Evolutionary conservation across 2,888 invertebrate genomes (phyloP), one percentile per base, ranked within the genome.

Genomic region (Gymnosoma rotundatum): DNA sequence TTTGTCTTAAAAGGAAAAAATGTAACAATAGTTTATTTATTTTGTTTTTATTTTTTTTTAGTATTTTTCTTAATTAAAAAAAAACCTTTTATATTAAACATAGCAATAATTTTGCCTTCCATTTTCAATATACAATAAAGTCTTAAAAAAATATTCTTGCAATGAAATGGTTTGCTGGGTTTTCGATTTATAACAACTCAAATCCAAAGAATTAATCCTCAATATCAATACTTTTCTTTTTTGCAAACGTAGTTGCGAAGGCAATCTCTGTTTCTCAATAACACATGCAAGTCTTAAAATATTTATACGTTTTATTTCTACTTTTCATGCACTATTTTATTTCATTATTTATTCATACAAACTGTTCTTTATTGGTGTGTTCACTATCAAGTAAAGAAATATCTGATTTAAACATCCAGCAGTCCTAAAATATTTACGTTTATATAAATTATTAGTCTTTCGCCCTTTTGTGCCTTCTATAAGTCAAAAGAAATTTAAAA

Each of bases 281-380:
- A 36, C 12, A 48, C 48, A 75, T 66, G 12, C 21, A 50, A 58
- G n/a, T 36, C 42, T 48, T 58, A 42, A 16, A 42, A 16, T 12
- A 48, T 32, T 32, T 38, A 38, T 48, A 16, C n/a, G 45, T 48
- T 58, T 58, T 38, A 12, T 36, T 66, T 66, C 9, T 21, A 8
- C n/a, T 16, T n/a, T 70, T 63, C 64, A 56, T 20, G 21, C 20
- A 52, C 32, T 60, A 50, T 18, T 76, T 56, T 50, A 25, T 67
- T 67, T 36, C 7, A 66, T 58, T 25, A 58, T 58, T 60, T 50
- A 78, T 78, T 52, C 14, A 42, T 18, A 58, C 67, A 52, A 16
- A 14, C 9, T 18, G 14, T 63, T 7, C 12, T 25, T 60, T 21
- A 9, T 60, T 60, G 14, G 21, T 42, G 25, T 4, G 9, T 25